These are phyloP conservation scores for Atrichornis clamosus DNA, from an alignment of 2,113 vertebrate species.

Conservation along the genomic window DNA sequence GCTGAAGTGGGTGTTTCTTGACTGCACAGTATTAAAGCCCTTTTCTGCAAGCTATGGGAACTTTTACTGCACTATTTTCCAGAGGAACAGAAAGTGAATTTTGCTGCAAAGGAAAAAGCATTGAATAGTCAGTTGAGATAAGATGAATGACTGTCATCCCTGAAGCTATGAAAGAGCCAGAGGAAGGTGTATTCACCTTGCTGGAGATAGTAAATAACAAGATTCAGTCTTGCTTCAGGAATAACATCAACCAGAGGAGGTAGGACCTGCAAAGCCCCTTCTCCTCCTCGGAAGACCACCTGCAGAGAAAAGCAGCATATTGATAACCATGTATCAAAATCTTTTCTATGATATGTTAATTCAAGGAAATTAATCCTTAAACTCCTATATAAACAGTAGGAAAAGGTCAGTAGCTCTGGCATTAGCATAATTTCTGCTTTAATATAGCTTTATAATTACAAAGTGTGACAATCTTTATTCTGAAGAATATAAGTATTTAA, in stretches of 20 bases:
- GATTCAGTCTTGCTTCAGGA: slow-evolving; percentile 93
- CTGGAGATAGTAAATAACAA: slow-evolving; percentile 96
- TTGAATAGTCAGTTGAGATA: not conserved
- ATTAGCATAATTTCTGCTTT: not conserved
- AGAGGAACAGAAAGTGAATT: not conserved
- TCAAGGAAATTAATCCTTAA: not conserved
- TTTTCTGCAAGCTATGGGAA: not conserved
- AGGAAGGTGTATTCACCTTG: slow-evolving; percentile 79
- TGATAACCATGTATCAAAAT: not conserved
- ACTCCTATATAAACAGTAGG: not conserved
- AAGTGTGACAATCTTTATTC: not conserved
- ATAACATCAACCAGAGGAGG: slow-evolving; percentile 96
- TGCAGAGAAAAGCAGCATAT: slow-evolving; percentile 49
- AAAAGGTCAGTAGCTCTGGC: not conserved
- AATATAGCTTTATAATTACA: not conserved
- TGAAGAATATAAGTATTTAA: not conserved
- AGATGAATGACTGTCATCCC: not conserved
- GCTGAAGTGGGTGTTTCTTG: not conserved
- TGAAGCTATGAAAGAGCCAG: not conserved
- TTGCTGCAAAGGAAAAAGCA: not conserved
- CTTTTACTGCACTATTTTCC: not conserved
- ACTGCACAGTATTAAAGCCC: not conserved
- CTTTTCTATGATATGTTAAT: not conserved
- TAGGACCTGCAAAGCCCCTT: slow-evolving; percentile 91
- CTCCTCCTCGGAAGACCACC: slow-evolving; percentile 95